Percentiles rank a stretch among this genome's conserved stretches.
Evolutionary conservation across 2,888 invertebrate genomes (phyloP).

Genomic region (Spicauda simplicius): DNA sequence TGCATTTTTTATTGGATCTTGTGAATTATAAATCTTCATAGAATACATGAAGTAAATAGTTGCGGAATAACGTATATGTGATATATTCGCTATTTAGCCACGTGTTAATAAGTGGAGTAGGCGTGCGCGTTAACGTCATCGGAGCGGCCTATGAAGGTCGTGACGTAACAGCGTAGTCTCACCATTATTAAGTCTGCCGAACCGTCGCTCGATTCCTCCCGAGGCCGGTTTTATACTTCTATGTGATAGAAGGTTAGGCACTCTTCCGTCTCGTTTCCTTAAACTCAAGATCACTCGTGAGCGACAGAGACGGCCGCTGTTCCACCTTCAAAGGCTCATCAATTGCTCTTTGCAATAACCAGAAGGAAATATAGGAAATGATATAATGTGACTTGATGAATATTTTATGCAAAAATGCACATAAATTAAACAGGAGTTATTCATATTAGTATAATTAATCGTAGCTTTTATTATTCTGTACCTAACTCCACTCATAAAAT

Average conservation of each 20-base stretch:
- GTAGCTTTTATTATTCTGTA: not conserved
- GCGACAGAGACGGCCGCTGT: conserved; percentile 43
- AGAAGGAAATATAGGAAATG: conserved; percentile 27
- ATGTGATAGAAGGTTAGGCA: conserved; percentile 59
- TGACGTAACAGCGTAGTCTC: conserved; percentile 72
- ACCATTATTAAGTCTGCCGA: conserved; percentile 72
- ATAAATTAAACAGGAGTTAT: not conserved
- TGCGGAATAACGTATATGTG: not conserved
- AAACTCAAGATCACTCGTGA: conserved; percentile 53
- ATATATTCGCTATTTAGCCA: conserved; percentile 55
- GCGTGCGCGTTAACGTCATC: conserved; percentile 73
- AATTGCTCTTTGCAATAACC: conserved; percentile 17
- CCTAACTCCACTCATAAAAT: not conserved
- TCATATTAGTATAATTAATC: not conserved
- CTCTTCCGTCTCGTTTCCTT: conserved; percentile 60
- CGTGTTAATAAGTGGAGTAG: conserved; percentile 65
- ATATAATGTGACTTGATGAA: conserved; percentile 12
- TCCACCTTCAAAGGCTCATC: conserved; percentile 30
- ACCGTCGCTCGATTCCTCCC: conserved; percentile 69
- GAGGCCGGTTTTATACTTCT: conserved; percentile 64
- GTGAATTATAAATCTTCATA: not conserved
- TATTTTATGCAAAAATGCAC: conserved; percentile 6
- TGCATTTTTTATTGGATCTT: too few relatives aligned
- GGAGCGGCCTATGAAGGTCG: conserved; percentile 73
- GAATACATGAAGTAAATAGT: conserved; percentile 18